Conservation (phyloP, 1,140 invertebrate species). For the Polypedilum pembai region DNA sequence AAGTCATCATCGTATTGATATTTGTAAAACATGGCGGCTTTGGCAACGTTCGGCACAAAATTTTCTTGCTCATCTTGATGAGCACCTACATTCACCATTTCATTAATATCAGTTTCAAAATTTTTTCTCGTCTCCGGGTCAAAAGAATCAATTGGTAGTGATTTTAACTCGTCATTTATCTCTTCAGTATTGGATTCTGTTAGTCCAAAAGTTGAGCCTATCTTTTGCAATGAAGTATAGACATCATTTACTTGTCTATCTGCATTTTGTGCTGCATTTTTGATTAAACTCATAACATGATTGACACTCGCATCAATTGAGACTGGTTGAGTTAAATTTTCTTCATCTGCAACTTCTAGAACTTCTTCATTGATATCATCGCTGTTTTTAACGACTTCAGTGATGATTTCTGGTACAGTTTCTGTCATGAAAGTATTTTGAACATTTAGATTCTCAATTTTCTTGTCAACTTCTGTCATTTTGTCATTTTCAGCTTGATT, state of each 20-base stretch:
- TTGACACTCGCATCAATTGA: slow-evolving; percentile 3
- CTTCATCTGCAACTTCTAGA: background rate
- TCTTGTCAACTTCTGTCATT: slow-evolving; percentile 5
- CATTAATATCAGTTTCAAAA: background rate
- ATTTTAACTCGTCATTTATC: background rate
- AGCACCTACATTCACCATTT: background rate
- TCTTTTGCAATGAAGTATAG: background rate
- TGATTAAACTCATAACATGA: background rate
- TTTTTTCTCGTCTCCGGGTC: background rate
- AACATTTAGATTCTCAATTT: slow-evolving; percentile 3
- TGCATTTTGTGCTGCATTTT: background rate
- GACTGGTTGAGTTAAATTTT: background rate
- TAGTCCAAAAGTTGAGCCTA: background rate
- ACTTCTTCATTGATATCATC: background rate
- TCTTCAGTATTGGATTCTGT: background rate
- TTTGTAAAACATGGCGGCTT: background rate
- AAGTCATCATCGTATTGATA: slow-evolving; percentile 1
- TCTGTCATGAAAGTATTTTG: slow-evolving; percentile 15
- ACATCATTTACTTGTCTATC: background rate
- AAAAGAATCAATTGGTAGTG: background rate
- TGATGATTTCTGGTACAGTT: background rate
- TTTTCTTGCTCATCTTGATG: background rate
- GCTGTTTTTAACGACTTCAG: background rate
- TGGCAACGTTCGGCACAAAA: background rate
- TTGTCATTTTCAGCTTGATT: background rate